Base-by-base conservation (phyloP, 2,113 vertebrate genomes). In the Benitochromis conjunctus region DNA sequence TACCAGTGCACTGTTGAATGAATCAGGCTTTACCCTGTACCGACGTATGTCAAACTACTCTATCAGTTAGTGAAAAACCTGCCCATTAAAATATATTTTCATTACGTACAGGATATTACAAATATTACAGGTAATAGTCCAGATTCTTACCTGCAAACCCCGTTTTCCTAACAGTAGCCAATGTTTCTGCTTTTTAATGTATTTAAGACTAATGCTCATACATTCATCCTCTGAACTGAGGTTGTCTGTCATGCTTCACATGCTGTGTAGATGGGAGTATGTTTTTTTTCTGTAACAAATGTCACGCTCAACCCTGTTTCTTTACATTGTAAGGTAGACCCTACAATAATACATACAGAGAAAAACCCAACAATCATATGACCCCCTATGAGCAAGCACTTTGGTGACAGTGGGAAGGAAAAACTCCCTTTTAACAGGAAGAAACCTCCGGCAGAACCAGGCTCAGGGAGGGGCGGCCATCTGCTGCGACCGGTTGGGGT, bases 301-400 rank as follows among this genome's bases (percentile, higher is more conserved):
- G 1, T 62, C 29, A 62, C 0, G 1, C 5, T 16, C 14, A 18
- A 2, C 16, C 58, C 29, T 64, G 3, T n/a, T n/a, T n/a, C n/a
- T n/a, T 26, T 26, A 26, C 26, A 2, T 1, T 29, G 12, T 57
- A 7, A 26, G 21, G 1, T 1, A 1, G 55, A 57, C 1, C 1
- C 13, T 16, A 29, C 56, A 29, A 3, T 29, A 1, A 9, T 0
- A 29, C 0, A 58, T 9, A 29, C 7, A 26, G 55, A 26, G 4
- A 0, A 14, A 24, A 57, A 2, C 12, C 12, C 55, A 57, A 0
- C 24, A 9, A 31, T 58, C 26, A 58, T 1, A 9, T 58, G 26
- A 29, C 0, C 56, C 56, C 14, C 2, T 58, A 9, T 31, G 26
- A 58, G 26, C 56, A 29, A 38, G 56, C 26, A 29, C 26, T 58